phyloP scores from a whole-genome alignment of 2,113 vertebrate species.

The Strix aluco region DNA sequence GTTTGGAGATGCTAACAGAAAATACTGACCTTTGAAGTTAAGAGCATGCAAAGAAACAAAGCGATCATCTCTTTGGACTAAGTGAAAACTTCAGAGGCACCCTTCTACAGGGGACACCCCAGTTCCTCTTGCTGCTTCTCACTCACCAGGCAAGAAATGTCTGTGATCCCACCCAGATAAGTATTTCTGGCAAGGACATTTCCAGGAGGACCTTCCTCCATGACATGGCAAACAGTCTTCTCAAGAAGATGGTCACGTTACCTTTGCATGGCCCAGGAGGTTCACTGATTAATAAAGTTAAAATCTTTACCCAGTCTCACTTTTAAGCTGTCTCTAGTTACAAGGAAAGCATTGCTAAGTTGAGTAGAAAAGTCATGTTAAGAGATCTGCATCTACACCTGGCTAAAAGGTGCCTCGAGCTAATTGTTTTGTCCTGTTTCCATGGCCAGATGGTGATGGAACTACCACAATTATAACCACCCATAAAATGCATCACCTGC shows the following conservation, averaged over 20 bases:
- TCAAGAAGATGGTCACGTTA: neutral
- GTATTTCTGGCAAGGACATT: neutral
- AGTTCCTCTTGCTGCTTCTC: neutral
- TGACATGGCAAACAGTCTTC: neutral
- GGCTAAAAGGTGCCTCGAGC: neutral
- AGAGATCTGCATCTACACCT: accelerated
- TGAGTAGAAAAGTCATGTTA: neutral
- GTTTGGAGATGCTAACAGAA: neutral
- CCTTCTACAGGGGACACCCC: neutral
- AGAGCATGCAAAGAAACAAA: neutral
- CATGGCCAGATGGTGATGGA: neutral
- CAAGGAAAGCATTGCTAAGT: neutral
- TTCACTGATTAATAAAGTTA: neutral
- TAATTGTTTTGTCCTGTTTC: neutral
- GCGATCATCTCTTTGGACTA: neutral
- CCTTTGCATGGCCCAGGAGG: neutral
- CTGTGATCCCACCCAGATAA: accelerated
- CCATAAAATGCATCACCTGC: neutral
- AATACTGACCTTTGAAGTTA: neutral
- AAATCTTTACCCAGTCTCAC: neutral
- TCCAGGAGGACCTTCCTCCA: neutral
- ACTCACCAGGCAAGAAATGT: neutral
- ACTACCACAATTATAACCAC: neutral
- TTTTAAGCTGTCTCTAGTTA: neutral
- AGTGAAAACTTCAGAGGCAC: neutral